phyloP scores from a whole-genome alignment of 2,113 vertebrate genomes.

The Cyanistes caeruleus region DNA sequence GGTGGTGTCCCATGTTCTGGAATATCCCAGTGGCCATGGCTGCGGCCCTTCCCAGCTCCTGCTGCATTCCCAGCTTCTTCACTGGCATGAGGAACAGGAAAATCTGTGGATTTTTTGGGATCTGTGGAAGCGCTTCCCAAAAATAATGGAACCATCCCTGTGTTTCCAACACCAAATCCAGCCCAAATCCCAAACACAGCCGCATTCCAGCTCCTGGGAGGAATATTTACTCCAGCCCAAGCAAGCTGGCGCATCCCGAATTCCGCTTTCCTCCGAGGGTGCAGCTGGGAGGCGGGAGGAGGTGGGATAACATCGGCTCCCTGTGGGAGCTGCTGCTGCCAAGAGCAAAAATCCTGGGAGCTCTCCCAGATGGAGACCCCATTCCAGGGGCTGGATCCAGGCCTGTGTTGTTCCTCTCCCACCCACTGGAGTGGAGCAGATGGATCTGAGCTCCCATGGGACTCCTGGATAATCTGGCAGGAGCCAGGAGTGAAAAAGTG shows the following conservation, averaged over 20 bases:
- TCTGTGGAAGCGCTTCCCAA: background rate
- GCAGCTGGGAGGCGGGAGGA: background rate
- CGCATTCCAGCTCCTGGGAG: background rate
- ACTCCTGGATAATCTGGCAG: background rate
- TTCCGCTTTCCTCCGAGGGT: background rate
- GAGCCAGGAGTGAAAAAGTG: background rate
- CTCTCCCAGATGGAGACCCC: background rate
- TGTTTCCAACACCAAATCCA: background rate
- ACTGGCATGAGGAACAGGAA: background rate
- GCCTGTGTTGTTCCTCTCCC: background rate
- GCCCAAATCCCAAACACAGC: background rate
- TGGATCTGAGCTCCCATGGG: background rate
- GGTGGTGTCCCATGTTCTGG: background rate
- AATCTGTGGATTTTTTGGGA: too few relatives aligned
- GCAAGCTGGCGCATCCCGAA: background rate
- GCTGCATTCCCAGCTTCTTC: background rate
- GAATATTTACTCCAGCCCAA: background rate
- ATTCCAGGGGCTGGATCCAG: background rate
- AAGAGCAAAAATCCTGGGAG: background rate
- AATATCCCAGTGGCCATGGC: background rate
- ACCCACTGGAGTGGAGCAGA: background rate
- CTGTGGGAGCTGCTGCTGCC: background rate
- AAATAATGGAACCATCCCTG: fast-evolving
- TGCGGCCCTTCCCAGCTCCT: background rate
- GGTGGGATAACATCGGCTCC: background rate